Percentiles rank a stretch among this genome's conserved stretches.
Evolutionary conservation across 1,140 invertebrate species (phyloP).

Genomic region (Drosophila mauritiana): DNA sequence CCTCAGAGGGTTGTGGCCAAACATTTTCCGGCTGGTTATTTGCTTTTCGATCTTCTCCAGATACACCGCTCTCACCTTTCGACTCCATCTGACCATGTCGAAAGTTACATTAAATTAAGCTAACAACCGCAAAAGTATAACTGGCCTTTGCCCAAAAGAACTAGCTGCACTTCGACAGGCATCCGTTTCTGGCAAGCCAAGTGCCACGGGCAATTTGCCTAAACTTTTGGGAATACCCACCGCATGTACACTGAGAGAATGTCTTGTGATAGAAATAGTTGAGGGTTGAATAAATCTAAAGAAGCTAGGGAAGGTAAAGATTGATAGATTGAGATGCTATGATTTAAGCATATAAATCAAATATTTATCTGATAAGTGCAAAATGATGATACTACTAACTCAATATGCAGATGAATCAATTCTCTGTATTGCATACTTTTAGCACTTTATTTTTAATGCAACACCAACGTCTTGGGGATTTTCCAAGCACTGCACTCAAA

Average conservation of each 20-base stretch:
- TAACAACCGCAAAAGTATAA: slow-evolving; percentile 22
- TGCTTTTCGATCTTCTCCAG: slow-evolving; percentile 6
- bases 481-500: too few relatives aligned
- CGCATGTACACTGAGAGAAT: background rate
- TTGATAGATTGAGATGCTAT: too few relatives aligned
- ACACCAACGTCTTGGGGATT: too few relatives aligned
- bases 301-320: too few relatives aligned
- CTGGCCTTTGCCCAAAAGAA: background rate
- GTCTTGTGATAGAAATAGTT: too few relatives aligned
- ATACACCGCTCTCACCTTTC: background rate
- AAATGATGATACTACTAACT: too few relatives aligned
- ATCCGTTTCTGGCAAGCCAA: background rate
- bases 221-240: background rate
- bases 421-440: too few relatives aligned
- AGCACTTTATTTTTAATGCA: too few relatives aligned
- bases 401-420: too few relatives aligned
- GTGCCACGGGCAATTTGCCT: slow-evolving; percentile 3
- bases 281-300: too few relatives aligned
- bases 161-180: background rate
- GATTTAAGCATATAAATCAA: too few relatives aligned
- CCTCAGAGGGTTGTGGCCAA: background rate
- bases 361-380: too few relatives aligned
- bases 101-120: slow-evolving; percentile 22
- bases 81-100: slow-evolving; percentile 3
- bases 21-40: slow-evolving; percentile 1